Evolutionary conservation across 2,888 invertebrate genomes (phyloP), one percentile per base, ranked within the genome.

Genomic region (Erynnis tages): DNA sequence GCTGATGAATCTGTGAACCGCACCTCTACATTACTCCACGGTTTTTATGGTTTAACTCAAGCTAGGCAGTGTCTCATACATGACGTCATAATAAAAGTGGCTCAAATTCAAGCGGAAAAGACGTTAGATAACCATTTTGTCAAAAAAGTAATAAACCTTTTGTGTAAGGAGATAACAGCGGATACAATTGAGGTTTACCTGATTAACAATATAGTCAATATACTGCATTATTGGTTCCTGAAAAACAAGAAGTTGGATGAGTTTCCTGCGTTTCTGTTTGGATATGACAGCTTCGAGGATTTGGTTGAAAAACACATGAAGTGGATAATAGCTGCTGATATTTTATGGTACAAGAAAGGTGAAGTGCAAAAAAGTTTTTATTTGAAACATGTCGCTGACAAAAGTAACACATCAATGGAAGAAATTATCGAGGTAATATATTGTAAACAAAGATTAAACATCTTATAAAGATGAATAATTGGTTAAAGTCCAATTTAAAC

Each of bases 1-100:
- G 80, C 82, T 55, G 93, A 93, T 63, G 93, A 94, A 74, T 79
- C 80, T 1, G 76, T 81, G 0, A 92, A 92, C 56, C 82, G 92
- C 65, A 91, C 91, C 1, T 77, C 90, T 0, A 91, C 91, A 30
- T 88, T 91, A 4, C 74, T 94, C 11, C 91, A 93, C 41, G 85
- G 88, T 21, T 86, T 91, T 55, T 79, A 87, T 10, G 79, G 90
- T 7, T 66, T 93, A 2, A 89, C 92, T 17, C 82, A 89, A 27
- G 76, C 83, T 1, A 92, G 88, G 60, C 84, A 84, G 25, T 75
- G 80, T 3, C 82, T 91, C 60, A 78, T 91, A 32, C 90, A 90
- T 57, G 84, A 82, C 59, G 87, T 91, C 34, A 66, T 94, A 1
- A 82, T 89, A 46, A 73, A 82, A 27, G 69, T 93, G 11, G 69